A percentile compares a stretch with the other conserved stretches of the same genome.
Evolutionary conservation across 2,797 vertebrate genomes (phyloP).

Genomic region (Pogoniulus pusillus): DNA sequence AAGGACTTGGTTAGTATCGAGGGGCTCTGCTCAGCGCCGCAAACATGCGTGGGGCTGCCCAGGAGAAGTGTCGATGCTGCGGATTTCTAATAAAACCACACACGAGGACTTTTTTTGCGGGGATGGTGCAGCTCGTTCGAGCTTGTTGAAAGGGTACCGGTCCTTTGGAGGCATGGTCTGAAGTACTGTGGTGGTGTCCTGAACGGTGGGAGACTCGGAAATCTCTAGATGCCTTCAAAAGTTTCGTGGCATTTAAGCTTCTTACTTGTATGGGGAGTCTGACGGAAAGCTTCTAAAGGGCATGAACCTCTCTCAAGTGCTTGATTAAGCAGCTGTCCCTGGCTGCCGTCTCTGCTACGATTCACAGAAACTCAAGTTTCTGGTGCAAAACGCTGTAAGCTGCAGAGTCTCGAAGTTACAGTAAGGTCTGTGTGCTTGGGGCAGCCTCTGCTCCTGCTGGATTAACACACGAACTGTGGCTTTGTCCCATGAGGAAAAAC

Average conservation of each 20-base stretch:
- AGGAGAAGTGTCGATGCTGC: not conserved
- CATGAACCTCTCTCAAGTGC: not conserved
- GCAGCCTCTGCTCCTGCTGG: not conserved
- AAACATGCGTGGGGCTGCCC: not conserved
- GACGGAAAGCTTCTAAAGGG: not conserved
- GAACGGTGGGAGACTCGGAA: not conserved
- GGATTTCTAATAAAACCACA: not conserved
- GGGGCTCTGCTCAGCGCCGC: not conserved
- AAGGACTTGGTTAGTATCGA: not conserved
- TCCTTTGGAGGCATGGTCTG: not conserved
- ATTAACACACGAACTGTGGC: not conserved
- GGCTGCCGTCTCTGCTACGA: not conserved
- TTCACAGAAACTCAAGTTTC: not conserved
- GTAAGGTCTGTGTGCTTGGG: not conserved
- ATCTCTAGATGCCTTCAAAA: not conserved
- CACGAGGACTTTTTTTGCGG: not conserved
- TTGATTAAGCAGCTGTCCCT: not conserved
- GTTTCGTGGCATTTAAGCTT: not conserved
- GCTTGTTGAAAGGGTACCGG: not conserved
- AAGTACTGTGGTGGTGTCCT: not conserved
- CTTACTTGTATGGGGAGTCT: not conserved
- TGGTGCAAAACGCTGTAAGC: not conserved
- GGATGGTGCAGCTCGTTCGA: not conserved
- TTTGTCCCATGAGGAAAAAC: not conserved
- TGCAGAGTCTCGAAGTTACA: not conserved